Evolutionary conservation across 2,888 invertebrate genomes (phyloP).

Genomic region (Xanthorhoe designata): DNA sequence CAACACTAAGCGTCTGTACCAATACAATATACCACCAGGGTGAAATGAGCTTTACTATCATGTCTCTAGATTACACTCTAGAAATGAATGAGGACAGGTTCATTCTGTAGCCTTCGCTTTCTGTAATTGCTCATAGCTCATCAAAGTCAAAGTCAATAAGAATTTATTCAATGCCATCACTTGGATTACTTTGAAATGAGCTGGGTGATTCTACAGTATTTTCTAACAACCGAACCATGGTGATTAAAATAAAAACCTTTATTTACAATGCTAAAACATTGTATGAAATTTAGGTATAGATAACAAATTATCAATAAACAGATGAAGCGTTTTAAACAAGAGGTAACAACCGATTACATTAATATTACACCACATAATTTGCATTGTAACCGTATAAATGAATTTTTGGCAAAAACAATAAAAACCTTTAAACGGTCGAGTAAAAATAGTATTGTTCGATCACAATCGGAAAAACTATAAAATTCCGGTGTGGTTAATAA

Average conservation of each 20-base stretch:
- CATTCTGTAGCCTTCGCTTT: background rate
- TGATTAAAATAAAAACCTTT: background rate
- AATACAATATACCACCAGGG: background rate
- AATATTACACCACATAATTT: background rate
- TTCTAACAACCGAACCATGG: background rate
- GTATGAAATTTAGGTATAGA: too few species aligned
- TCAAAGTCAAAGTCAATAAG: background rate
- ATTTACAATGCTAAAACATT: too few species aligned
- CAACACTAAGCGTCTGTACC: slow-evolving; percentile 5
- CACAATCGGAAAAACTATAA: background rate
- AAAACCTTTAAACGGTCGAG: background rate
- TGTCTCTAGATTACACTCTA: background rate
- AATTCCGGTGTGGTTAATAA: background rate
- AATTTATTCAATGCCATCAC: background rate
- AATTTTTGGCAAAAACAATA: background rate
- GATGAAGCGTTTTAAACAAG: background rate
- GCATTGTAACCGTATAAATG: background rate
- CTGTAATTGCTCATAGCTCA: background rate
- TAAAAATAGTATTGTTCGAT: background rate
- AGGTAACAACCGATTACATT: background rate
- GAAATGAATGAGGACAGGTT: background rate
- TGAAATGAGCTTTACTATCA: slow-evolving; percentile 4
- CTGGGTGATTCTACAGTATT: background rate
- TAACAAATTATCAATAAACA: too few species aligned
- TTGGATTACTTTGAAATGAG: background rate